Percentiles rank a stretch among this genome's conserved stretches.
These are phyloP conservation scores for Cerceris rybyensis DNA, from an alignment of 2,888 invertebrate species.

Conservation along the genomic window DNA sequence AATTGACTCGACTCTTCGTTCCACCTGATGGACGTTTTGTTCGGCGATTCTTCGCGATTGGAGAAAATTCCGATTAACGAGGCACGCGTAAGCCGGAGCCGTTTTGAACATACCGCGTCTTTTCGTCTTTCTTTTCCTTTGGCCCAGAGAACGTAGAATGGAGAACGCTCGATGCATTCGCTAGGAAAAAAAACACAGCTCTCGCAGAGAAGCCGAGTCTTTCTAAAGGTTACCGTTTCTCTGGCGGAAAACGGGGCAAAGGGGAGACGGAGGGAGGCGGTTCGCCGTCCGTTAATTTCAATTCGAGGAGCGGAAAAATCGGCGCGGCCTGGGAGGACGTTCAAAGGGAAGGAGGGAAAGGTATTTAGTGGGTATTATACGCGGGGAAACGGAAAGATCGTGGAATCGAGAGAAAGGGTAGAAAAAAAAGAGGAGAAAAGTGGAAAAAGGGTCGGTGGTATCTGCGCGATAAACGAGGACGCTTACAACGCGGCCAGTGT, in stretches of 20 bases:
- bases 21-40: too few species aligned
- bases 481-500: neutral
- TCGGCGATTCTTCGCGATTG: too few species aligned
- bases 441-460: neutral
- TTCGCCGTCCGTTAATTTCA: too few species aligned
- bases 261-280: neutral
- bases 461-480: neutral
- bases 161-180: slow-evolving; percentile 22
- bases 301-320: too few species aligned
- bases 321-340: too few species aligned
- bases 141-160: neutral
- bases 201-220: slow-evolving; percentile 14
- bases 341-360: slow-evolving; percentile 5
- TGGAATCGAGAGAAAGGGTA: neutral
- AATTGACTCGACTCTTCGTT: too few species aligned
- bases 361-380: slow-evolving; percentile 6
- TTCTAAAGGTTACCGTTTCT: slow-evolving; percentile 30
- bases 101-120: too few species aligned
- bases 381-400: neutral
- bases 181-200: neutral
- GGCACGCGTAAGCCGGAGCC: too few species aligned
- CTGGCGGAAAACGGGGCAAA: neutral
- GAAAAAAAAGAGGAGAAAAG: neutral
- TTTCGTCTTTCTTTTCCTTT: slow-evolving; percentile 1
- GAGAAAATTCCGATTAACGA: too few species aligned